These are phyloP conservation scores for Choreutis nemorana DNA, from an alignment of 2,888 invertebrate species.

Conservation along the genomic window DNA sequence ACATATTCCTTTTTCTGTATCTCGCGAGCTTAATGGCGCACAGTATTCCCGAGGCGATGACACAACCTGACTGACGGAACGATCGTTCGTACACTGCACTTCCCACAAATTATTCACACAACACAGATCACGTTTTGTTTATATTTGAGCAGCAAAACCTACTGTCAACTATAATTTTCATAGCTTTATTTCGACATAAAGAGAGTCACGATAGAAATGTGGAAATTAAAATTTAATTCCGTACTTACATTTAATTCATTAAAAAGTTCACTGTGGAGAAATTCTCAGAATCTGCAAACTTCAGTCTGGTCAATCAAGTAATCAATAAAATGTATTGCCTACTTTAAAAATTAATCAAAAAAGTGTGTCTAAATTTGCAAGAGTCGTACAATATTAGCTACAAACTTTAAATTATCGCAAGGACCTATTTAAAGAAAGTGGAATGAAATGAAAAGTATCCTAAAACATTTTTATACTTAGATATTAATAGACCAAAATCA, in stretches of 20 bases:
- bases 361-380: conserved; percentile 3
- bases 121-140: too few relatives aligned
- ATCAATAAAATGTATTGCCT: conserved; percentile 8
- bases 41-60: conserved; percentile 44
- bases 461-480: too few relatives aligned
- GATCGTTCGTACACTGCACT: conserved; percentile 5
- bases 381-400: not conserved
- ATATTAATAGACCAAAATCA: too few relatives aligned
- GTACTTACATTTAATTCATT: conserved; percentile 53
- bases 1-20: conserved; percentile 38
- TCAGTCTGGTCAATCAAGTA: conserved; percentile 24
- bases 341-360: conserved; percentile 1
- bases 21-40: conserved; percentile 49
- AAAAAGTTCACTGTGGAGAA: conserved; percentile 37
- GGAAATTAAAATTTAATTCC: not conserved
- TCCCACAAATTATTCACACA: too few relatives aligned
- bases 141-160: too few relatives aligned
- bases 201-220: not conserved
- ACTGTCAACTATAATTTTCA: too few relatives aligned
- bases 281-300: conserved; percentile 32
- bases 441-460: too few relatives aligned
- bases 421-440: too few relatives aligned
- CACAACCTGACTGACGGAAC: conserved; percentile 41
- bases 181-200: not conserved
- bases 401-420: not conserved